Percentiles rank a stretch among this genome's conserved stretches.
Evolutionary conservation across 2,113 vertebrate species (phyloP).

Genomic region (Sinosuthora webbiana): DNA sequence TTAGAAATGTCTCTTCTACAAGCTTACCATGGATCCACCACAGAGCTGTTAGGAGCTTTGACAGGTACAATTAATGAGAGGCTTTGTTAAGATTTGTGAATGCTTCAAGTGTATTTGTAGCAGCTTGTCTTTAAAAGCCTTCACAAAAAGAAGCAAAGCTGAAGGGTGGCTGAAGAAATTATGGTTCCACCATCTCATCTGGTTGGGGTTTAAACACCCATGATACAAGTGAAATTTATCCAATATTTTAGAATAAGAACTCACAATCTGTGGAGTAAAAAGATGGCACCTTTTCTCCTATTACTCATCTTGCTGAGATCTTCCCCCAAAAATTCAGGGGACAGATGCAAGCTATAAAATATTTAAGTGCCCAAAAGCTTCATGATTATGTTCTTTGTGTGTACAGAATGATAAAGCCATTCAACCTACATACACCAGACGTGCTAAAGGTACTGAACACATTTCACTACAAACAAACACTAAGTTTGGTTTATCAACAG

Average conservation of each 20-base stretch:
- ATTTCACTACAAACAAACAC: neutral
- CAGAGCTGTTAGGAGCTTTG: neutral
- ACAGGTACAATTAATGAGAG: neutral
- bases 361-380: neutral
- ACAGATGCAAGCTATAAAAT: neutral
- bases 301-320: neutral
- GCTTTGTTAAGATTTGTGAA: neutral
- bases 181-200: neutral
- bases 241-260: neutral
- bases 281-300: neutral
- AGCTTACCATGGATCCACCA: neutral
- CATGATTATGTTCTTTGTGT: neutral
- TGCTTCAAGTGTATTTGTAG: neutral
- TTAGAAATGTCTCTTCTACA: neutral
- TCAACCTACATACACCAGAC: neutral
- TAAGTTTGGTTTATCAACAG: neutral
- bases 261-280: neutral
- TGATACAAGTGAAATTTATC: accelerated
- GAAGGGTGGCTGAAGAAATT: neutral
- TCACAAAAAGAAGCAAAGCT: neutral
- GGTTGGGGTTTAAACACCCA: neutral
- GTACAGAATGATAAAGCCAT: neutral
- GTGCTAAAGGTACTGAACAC: neutral
- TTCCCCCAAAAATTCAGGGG: neutral
- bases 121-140: neutral